Conservation (phyloP, 2,888 invertebrate species). For the Apamea epomidion region DNA sequence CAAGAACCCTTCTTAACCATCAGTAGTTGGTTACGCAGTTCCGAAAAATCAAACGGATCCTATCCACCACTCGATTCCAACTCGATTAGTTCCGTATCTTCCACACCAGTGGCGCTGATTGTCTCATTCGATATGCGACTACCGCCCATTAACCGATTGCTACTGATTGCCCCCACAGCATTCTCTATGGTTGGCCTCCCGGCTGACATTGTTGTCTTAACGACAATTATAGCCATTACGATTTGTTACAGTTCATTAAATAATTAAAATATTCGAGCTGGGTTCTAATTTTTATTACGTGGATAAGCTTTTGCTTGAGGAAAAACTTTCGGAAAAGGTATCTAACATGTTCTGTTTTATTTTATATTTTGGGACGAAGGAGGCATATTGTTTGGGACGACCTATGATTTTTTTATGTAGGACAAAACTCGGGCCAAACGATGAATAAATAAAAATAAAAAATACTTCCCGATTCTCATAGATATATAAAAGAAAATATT, state of each 20-base stretch:
- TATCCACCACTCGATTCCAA: conserved; percentile 44
- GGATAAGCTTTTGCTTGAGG: conserved; percentile 10
- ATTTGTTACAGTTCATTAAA: conserved; percentile 81
- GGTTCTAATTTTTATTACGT: conserved; percentile 47
- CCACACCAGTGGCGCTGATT: conserved; percentile 75
- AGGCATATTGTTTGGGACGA: no score
- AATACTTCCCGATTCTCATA: background rate
- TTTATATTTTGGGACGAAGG: no score
- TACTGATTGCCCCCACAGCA: conserved; percentile 79
- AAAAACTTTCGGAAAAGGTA: background rate
- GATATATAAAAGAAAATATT: background rate
- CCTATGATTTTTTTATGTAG: no score
- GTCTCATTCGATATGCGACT: conserved; percentile 85
- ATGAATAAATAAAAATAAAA: background rate
- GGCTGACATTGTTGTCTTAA: conserved; percentile 80
- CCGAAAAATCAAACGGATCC: conserved; percentile 33
- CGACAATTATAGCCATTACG: conserved; percentile 84
- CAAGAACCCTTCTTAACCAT: background rate
- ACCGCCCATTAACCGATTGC: conserved; percentile 81
- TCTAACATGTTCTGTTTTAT: background rate
- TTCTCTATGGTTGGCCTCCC: conserved; percentile 84
- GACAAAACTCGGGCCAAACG: no score
- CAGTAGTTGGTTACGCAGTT: background rate
- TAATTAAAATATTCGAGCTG: conserved; percentile 75
- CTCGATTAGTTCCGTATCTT: conserved; percentile 78